Base-by-base conservation (phyloP, 2,888 invertebrate genomes). In the Dynastes grantii region DNA sequence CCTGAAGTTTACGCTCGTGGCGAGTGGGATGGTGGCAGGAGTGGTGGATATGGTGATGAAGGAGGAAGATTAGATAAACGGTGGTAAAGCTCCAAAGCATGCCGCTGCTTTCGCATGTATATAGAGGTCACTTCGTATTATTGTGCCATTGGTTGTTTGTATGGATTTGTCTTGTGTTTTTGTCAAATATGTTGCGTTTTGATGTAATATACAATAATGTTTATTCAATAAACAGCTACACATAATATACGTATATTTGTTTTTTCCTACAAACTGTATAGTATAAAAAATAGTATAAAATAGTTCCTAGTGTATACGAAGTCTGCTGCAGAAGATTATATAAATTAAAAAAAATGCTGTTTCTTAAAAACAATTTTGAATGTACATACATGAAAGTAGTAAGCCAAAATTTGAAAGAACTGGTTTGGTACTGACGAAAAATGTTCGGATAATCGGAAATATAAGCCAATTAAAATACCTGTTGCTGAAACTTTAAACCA, bases 1-100 rank as follows among this genome's bases (percentile, higher is more conserved):
- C 79, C 79, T n/a, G 61, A 45, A 16, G 61, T 53, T 49, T 67
- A 70, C 29, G 53, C 61, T 2, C 29, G 77, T n/a, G 77, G 76
- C 37, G 37, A 32, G 3, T 32, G 37, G 37, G 45, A 40, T 37
- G 76, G 40, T 8, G 76, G 76, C 13, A 64, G 67, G n/a, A 22
- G 45, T 22, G 77, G 77, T 37, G 53, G 75, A 16, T 32, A n/a
- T 1, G 78, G 78, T 22, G 45, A 29, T n/a, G 27, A 45, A 11
- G 13, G 71, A 53, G 45, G 45, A 29, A 40, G 65, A 27, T 27
- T 13, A 40, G 76, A 11, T 9, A 45, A 45, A 8, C 45, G 11
- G 53, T 32, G 65, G 76, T 11, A 65, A 65, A 32, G 76, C n/a
- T 37, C 53, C 32, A 67, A 67, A 55, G 53, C 55, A 40, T 32